Percentiles rank a stretch among this genome's conserved stretches.
Evolutionary conservation across 1,140 invertebrate genomes (phyloP).

Genomic region (Ceratina japonica): DNA sequence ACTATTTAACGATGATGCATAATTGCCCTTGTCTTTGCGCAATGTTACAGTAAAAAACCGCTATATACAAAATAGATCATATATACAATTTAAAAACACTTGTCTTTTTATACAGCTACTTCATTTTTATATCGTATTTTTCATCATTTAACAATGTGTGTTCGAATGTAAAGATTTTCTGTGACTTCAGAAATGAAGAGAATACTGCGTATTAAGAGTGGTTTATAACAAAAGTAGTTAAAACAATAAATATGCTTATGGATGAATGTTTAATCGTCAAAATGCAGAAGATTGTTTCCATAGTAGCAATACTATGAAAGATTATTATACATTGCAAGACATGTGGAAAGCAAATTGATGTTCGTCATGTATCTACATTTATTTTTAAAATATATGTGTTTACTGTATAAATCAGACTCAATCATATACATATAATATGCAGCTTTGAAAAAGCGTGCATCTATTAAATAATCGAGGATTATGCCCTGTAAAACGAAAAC

Average conservation of each 20-base stretch:
- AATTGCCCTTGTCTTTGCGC: slow-evolving; percentile 3
- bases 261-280: background rate
- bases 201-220: background rate
- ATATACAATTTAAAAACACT: slow-evolving; percentile 40
- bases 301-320: background rate
- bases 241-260: background rate
- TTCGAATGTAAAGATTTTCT: background rate
- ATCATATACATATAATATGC: slow-evolving; percentile 18
- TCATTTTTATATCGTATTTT: background rate
- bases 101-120: slow-evolving; percentile 16
- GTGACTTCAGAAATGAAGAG: background rate
- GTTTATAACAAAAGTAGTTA: slow-evolving; percentile 4
- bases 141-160: background rate
- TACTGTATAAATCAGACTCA: slow-evolving; percentile 28
- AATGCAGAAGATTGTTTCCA: background rate
- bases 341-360: slow-evolving; percentile 57
- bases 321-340: slow-evolving; percentile 18
- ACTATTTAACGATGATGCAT: slow-evolving; percentile 6
- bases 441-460: slow-evolving; percentile 25
- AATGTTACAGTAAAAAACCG: slow-evolving; percentile 45
- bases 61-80: slow-evolving; percentile 57
- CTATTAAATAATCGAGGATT: slow-evolving; percentile 31
- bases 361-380: slow-evolving; percentile 11
- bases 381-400: slow-evolving; percentile 23
- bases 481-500: slow-evolving; percentile 23